phyloP scores from a whole-genome alignment of 2,797 vertebrate genomes.

The Remorina albescens region DNA sequence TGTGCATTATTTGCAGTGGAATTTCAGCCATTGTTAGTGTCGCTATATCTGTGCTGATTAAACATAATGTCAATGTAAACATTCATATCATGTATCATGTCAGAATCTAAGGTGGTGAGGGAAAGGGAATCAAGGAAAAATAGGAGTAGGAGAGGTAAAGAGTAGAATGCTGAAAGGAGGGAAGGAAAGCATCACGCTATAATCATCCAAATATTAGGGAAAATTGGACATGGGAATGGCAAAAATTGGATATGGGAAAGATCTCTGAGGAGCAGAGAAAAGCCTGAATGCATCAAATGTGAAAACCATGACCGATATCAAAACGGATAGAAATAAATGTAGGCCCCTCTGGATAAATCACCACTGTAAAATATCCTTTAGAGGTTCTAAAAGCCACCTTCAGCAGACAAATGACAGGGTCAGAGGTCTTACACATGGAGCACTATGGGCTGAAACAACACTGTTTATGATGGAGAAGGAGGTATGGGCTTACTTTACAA shows the following conservation, averaged over 20 bases:
- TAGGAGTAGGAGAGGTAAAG: constrained; percentile 55
- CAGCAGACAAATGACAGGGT: constrained; percentile 74
- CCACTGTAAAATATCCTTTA: constrained; percentile 70
- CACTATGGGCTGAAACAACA: constrained; percentile 63
- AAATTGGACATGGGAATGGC: constrained; percentile 77
- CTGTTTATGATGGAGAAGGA: constrained; percentile 59
- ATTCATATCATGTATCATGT: constrained; percentile 54
- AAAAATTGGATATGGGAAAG: constrained; percentile 79
- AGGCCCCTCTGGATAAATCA: constrained; percentile 67
- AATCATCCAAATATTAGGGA: constrained; percentile 82
- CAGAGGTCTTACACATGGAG: constrained; percentile 67
- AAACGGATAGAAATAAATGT: constrained; percentile 75
- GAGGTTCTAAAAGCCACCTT: constrained; percentile 74
- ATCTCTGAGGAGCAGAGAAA: constrained; percentile 63
- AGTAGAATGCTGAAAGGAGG: constrained; percentile 57
- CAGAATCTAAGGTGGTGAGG: constrained; percentile 35
- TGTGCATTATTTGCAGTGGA: constrained; percentile 63
- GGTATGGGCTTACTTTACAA: constrained; percentile 49
- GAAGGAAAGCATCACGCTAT: constrained; percentile 75
- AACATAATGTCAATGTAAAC: constrained; percentile 61
- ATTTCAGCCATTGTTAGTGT: constrained; percentile 14
- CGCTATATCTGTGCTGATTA: constrained; percentile 55
- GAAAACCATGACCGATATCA: constrained; percentile 78
- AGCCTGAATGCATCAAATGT: constrained; percentile 76
- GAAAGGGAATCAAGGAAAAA: constrained; percentile 57